A percentile compares a stretch with the other conserved stretches of the same genome.
These are phyloP conservation scores for Chaetodon auriga DNA, from an alignment of 2,113 vertebrate genomes.

Conservation along the genomic window DNA sequence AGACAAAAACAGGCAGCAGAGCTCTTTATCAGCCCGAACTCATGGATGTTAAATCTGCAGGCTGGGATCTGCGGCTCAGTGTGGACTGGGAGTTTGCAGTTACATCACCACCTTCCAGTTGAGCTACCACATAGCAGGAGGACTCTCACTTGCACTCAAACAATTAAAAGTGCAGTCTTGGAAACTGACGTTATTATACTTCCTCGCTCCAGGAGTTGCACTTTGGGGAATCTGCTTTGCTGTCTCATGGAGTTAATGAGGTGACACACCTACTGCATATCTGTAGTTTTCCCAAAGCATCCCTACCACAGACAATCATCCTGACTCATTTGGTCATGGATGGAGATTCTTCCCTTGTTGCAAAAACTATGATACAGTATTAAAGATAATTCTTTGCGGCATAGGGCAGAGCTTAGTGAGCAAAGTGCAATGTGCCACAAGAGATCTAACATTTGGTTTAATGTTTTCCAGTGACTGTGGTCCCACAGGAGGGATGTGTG, in stretches of 20 bases:
- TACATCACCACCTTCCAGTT: slow-evolving; percentile 53
- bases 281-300: slow-evolving; percentile 58
- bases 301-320: slow-evolving; percentile 44
- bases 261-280: slow-evolving; percentile 71
- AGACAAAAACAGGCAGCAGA: slow-evolving; percentile 50
- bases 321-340: slow-evolving; percentile 54
- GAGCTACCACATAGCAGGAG: slow-evolving; percentile 44
- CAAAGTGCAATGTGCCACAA: slow-evolving; percentile 26
- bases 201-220: slow-evolving; percentile 62
- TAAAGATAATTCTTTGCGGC: slow-evolving; percentile 41
- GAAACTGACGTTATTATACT: slow-evolving; percentile 65
- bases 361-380: slow-evolving; percentile 45
- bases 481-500: slow-evolving; percentile 21
- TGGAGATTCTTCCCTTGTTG: slow-evolving; percentile 51
- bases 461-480: slow-evolving; percentile 21
- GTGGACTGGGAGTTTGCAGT: slow-evolving; percentile 45
- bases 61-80: slow-evolving; percentile 40
- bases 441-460: slow-evolving; percentile 47
- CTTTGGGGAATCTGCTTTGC: slow-evolving; percentile 73
- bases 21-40: slow-evolving; percentile 60
- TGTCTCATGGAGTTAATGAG: slow-evolving; percentile 77
- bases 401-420: slow-evolving; percentile 8
- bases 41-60: slow-evolving; percentile 43
- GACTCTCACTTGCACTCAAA: slow-evolving; percentile 56
- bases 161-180: slow-evolving; percentile 73